Conservation (phyloP, 2,113 vertebrate genomes). For the Proterorhinus semilunaris region DNA sequence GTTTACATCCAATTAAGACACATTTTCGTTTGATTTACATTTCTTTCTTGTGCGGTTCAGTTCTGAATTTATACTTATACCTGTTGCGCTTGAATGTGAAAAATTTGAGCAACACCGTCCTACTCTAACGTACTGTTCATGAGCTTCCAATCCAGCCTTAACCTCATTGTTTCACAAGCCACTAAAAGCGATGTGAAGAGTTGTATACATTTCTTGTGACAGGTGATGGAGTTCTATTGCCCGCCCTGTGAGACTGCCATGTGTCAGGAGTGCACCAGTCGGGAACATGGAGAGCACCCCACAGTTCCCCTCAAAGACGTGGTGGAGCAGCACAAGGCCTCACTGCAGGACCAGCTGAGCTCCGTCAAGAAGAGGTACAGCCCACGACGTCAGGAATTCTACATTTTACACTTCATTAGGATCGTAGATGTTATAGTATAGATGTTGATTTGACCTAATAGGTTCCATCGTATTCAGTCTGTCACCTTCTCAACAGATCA, state of each 20-base stretch:
- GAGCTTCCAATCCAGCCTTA: no score
- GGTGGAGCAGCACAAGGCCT: slow-evolving; percentile 95
- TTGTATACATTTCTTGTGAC: not conserved
- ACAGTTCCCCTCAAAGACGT: slow-evolving; percentile 94
- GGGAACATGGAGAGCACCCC: slow-evolving; percentile 92
- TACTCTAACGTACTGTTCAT: no score
- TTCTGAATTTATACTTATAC: no score
- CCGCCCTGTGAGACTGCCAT: slow-evolving; percentile 96
- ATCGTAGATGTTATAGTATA: not conserved
- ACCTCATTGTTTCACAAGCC: not conserved
- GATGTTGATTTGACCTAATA: no score
- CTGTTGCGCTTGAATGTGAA: no score
- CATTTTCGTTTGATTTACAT: no score
- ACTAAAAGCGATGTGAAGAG: not conserved
- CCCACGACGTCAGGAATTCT: not conserved
- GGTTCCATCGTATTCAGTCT: no score
- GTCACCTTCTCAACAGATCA: no score
- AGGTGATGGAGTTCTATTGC: slow-evolving; percentile 99
- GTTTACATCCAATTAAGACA: no score
- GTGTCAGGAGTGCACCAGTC: slow-evolving; percentile 93
- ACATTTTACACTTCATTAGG: not conserved
- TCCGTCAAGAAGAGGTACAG: slow-evolving; percentile 90
- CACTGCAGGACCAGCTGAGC: slow-evolving; percentile 88
- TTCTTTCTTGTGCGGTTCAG: not conserved
- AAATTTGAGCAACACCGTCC: no score